Percentiles rank a stretch among this genome's conserved stretches.
phyloP scores from a whole-genome alignment of 2,797 vertebrate genomes.

The Potorous gilbertii region DNA sequence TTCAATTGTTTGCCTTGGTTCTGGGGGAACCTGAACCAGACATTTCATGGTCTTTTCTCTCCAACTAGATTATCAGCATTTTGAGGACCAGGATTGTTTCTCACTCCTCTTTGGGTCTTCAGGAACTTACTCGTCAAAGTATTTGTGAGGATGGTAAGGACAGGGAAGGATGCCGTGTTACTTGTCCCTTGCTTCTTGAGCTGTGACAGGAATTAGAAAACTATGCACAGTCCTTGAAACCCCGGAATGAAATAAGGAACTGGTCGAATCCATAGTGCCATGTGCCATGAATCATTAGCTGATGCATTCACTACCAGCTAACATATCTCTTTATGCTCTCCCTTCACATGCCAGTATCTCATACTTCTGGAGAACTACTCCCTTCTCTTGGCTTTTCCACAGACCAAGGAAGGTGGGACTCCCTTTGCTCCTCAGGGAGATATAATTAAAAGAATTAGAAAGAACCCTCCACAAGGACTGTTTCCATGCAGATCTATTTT shows the following conservation, averaged over 20 bases:
- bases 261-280: slow-evolving; percentile 21
- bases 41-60: neutral
- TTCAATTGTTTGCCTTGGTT: neutral
- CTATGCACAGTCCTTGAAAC: neutral
- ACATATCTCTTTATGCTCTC: neutral
- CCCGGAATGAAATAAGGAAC: neutral
- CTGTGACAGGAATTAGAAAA: neutral
- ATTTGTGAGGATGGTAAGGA: neutral
- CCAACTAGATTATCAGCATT: neutral
- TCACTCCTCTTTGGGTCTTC: neutral
- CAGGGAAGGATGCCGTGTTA: neutral
- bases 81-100: neutral
- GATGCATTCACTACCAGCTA: slow-evolving; percentile 8
- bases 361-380: neutral
- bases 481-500: slow-evolving; percentile 79
- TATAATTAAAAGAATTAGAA: slow-evolving; percentile 79
- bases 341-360: neutral
- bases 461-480: slow-evolving; percentile 77
- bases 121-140: neutral
- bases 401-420: neutral
- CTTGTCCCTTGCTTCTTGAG: neutral
- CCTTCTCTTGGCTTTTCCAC: slow-evolving; percentile 33
- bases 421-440: slow-evolving; percentile 54
- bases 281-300: neutral
- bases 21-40: neutral